Evolutionary conservation across 1,140 invertebrate genomes (phyloP).

Genomic region (Melipona quadrifasciata): DNA sequence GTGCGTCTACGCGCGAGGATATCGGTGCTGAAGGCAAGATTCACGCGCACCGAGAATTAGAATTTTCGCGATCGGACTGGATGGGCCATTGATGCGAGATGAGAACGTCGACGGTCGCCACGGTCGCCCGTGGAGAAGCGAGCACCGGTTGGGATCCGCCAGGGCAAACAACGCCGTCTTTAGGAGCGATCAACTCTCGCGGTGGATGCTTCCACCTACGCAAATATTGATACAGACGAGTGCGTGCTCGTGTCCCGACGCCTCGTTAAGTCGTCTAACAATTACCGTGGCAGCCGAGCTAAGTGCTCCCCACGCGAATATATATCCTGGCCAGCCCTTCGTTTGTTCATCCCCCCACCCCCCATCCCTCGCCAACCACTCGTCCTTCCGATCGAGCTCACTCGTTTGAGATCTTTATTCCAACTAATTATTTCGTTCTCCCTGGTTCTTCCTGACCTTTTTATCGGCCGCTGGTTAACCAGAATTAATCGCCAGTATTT

Average conservation of each 20-base stretch:
- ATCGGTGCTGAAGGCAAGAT: no score
- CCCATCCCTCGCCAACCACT: not conserved
- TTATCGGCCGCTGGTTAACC: not conserved
- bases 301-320: conserved; percentile 37
- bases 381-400: conserved; percentile 12
- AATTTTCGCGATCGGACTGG: not conserved
- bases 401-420: conserved; percentile 3
- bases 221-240: conserved; percentile 65
- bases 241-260: conserved; percentile 54
- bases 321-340: conserved; percentile 39
- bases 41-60: no score
- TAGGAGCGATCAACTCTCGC: conserved; percentile 41
- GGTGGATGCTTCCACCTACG: conserved; percentile 61
- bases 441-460: not conserved
- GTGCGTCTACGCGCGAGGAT: no score
- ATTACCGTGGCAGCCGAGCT: conserved; percentile 33
- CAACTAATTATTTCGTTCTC: conserved; percentile 17
- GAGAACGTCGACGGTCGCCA: no score
- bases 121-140: conserved; percentile 10
- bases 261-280: conserved; percentile 58
- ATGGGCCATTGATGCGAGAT: no score
- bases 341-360: not conserved
- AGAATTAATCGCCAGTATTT: conserved; percentile 6
- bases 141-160: conserved; percentile 24
- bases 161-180: conserved; percentile 52